Evolutionary conservation across 1,140 invertebrate genomes (phyloP), one percentile per base, ranked within the genome.

Genomic region (Drosophila trapezifrons): DNA sequence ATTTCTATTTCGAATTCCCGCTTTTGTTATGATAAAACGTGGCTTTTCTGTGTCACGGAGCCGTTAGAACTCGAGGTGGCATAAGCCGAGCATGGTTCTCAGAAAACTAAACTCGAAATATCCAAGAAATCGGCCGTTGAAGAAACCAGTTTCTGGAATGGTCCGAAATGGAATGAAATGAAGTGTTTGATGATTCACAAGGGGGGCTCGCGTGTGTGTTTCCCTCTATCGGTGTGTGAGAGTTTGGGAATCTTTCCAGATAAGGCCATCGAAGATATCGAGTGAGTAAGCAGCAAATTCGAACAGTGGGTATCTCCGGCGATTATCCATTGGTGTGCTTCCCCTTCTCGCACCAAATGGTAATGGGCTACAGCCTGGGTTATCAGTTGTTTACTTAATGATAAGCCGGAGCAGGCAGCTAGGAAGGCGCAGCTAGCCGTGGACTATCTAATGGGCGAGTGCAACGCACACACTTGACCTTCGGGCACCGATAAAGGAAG

Each of bases 381-480:
- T 46, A 37, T 37, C 40, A 46, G 35, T 71, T 71, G 67, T 71
- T 71, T 71, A 71, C 51, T 20, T 6, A 38, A 4, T 57, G 67
- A 71, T 71, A 70, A 69, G 66, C 25, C 15, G 8, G 8, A 32
- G 20, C 17, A 18, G 29, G 42, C 42, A 60, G 52, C 47, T 52
- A 52, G 32, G 51, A 18, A 27, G 9, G 6, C 17, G 12, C 5
- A 27, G 59, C 58, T 56, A 51, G 17, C 15, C n/a, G 15, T 47
- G 20, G 29, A 42, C 43, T 52, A 49, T 49, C 58, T 54, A 55
- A 75, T 64, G 51, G 70, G 42, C 63, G 42, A 57, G 79, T 52
- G 63, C 75, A 82, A 54, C 51, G 72, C 51, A 58, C 66, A 80
- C 56, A 60, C 69, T 83, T 83, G 80, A 84, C 80, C 80, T 78